Evolutionary conservation across 2,888 invertebrate genomes (phyloP), one percentile per base, ranked within the genome.

Genomic region (Toxonevra muliebris): DNA sequence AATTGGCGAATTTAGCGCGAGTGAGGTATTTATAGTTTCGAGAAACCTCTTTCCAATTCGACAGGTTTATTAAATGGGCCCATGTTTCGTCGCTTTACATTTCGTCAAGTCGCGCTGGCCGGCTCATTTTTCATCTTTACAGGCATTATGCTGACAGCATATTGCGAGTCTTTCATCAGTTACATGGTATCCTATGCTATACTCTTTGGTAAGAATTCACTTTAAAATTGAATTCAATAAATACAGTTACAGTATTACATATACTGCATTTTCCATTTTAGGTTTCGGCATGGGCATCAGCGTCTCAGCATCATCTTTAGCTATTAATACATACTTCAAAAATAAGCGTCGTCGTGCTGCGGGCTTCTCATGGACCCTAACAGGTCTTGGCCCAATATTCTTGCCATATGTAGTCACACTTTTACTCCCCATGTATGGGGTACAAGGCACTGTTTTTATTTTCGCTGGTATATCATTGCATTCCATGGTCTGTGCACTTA

Each of bases 251-350:
- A n/a, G n/a, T n/a, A n/a, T n/a, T 48, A n/a, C n/a, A 48, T 4
- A 13, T n/a, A 48, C 48, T 3, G 15, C 13, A 17, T 58, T 45
- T 45, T 50, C n/a, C 19, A 12, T n/a, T 50, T 17, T n/a, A 83
- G 83, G 83, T 43, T 82, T 83, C 45, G 90, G 91, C 19, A 88
- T 89, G 77, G 91, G 91, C 55, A 88, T 92, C 61, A 88, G 89
- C 67, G 88, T 90, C 76, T 90, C 92, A 1, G 88, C 92, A 4
- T 91, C 90, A 74, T 89, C 91, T 15, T 80, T 92, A 69, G 92
- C 92, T 30, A 82, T 93, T 71, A 92, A 92, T 77, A 91, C 92
- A 1, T 93, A 92, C 79, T 93, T 93, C 86, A 90, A 89, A 78
- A 87, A 89, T 65, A 89, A 89, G 79, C 87, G 92, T 77, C 86